Conservation (phyloP, 2,113 vertebrate species). For the Bostrychus sinensis region DNA sequence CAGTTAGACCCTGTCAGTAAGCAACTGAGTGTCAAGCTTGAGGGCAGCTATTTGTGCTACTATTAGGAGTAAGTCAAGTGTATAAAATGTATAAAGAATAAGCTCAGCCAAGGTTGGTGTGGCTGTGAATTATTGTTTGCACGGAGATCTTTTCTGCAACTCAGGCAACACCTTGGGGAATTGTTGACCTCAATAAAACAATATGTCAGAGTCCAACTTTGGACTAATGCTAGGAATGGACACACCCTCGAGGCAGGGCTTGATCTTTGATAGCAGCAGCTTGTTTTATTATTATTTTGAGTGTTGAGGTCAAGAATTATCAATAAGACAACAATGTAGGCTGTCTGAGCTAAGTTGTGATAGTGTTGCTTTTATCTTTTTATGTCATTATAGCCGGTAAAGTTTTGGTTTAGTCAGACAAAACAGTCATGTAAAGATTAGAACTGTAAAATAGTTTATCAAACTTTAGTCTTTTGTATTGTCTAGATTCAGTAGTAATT, state of each 20-base stretch:
- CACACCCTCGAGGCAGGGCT: conserved; percentile 1
- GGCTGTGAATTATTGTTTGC: neutral
- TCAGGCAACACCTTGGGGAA: conserved; percentile 28
- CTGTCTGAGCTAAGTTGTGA: neutral
- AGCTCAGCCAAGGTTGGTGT: conserved; percentile 24
- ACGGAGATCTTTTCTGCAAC: conserved; percentile 18
- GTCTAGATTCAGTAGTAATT: neutral
- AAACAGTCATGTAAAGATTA: neutral
- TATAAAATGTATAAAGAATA: conserved; percentile 48
- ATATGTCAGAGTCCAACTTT: conserved; percentile 32
- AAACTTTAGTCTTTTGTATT: neutral
- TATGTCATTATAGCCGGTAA: neutral
- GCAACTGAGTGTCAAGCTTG: conserved; percentile 47
- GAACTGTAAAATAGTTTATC: neutral
- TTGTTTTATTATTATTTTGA: neutral
- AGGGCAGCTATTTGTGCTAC: conserved; percentile 62
- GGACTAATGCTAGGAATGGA: conserved; percentile 20
- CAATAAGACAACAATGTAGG: neutral
- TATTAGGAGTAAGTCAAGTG: conserved; percentile 62
- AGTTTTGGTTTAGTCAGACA: neutral
- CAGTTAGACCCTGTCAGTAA: conserved; percentile 58
- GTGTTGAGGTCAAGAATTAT: neutral
- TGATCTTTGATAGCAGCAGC: neutral
- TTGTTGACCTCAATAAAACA: conserved; percentile 42
- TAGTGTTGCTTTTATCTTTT: neutral